Evolutionary conservation across 92 coral and sea anemone species (phyloP).

Genomic region (Palythoa grandiflora): DNA sequence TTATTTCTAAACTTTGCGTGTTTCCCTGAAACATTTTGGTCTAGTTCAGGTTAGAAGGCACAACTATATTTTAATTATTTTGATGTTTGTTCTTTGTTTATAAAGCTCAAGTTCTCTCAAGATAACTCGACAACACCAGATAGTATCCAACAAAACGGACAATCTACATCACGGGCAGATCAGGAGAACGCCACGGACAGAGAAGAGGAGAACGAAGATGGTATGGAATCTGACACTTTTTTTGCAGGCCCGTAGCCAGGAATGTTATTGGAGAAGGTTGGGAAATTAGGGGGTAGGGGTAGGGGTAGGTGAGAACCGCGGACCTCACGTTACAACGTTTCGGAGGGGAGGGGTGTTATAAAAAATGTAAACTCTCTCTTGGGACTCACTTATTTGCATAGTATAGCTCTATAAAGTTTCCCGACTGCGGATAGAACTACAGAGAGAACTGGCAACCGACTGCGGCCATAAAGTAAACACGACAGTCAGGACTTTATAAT

Average conservation of each 20-base stretch:
- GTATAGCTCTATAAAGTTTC: too few relatives aligned
- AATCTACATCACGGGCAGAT: conserved; percentile 5
- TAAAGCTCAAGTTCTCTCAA: conserved; percentile 41
- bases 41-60: not conserved
- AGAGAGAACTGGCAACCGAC: too few relatives aligned
- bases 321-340: not conserved
- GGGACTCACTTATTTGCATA: too few relatives aligned
- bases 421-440: too few relatives aligned
- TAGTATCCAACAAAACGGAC: conserved; percentile 33
- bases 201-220: conserved; percentile 46
- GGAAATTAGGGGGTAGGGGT: too few relatives aligned
- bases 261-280: too few relatives aligned
- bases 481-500: too few relatives aligned
- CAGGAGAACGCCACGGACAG: conserved; percentile 44
- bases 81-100: not conserved
- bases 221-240: not conserved
- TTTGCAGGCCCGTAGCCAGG: not conserved
- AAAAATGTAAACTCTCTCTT: too few relatives aligned
- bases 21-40: not conserved
- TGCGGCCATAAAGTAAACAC: too few relatives aligned
- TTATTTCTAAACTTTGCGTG: too few relatives aligned
- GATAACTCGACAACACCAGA: conserved; percentile 1
- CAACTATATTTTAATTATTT: not conserved
- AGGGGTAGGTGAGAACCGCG: not conserved
- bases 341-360: too few relatives aligned